Evolutionary conservation across 2,888 invertebrate species (phyloP), one percentile per base, ranked within the genome.

Genomic region (Tuberolachnus salignus): DNA sequence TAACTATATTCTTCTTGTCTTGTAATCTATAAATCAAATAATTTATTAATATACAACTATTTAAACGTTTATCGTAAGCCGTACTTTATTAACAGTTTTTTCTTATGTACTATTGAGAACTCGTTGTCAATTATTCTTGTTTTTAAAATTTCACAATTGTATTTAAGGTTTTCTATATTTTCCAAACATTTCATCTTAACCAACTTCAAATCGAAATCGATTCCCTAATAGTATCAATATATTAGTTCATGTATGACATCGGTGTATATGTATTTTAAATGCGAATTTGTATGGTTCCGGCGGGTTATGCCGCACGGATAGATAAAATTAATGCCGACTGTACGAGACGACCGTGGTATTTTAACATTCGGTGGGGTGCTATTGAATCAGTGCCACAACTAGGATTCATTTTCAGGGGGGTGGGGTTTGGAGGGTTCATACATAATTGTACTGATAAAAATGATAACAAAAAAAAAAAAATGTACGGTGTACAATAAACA

Each of bases 91-190:
- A 46, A 46, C 46, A 46, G 21, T 42, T 16, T 53, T 42, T 14
- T 69, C 53, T 69, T 34, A 21, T 53, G 14, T 0, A 34, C 1
- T 16, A 69, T 53, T 13, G 8, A 19, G 21, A 19, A 42, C 34
- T 6, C 9, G 42, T 73, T 73, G 3, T 73, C 72, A 13, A 51
- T 61, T 49, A 44, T 73, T 34, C 34, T 63, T 73, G 49, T 73
- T 61, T 49, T 73, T 51, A 73, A 61, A 21, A 73, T 9, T 1
- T 61, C 1, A 10, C 49, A 63, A 49, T 63, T 72, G 26, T 51
- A 42, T 0, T 61, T 16, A 19, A 73, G 49, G 61, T 63, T 73
- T 34, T 63, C 21, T 10, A 49, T 34, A 21, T 73, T 73, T 51
- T 61, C 34, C 19, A n/a, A 26, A 19, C 72, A 73, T 51, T 34